Evolutionary conservation across 2,888 invertebrate genomes (phyloP).

Genomic region (Antheraea assamensis): DNA sequence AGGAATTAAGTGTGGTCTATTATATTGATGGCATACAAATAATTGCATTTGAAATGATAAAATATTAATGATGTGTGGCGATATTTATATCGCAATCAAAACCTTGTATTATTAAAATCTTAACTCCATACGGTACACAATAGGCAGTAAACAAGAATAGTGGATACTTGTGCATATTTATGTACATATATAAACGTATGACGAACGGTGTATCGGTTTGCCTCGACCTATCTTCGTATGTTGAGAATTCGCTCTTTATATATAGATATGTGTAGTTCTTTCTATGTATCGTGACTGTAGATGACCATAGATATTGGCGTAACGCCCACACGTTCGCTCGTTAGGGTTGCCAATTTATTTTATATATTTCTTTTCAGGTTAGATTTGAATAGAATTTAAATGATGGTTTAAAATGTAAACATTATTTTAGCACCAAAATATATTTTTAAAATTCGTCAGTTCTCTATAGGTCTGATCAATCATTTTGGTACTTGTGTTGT

Average conservation of each 20-base stretch:
- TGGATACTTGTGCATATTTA: slow-evolving; percentile 15
- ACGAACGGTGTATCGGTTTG: slow-evolving; percentile 46
- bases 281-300: slow-evolving; percentile 31
- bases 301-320: slow-evolving; percentile 19
- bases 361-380: not conserved
- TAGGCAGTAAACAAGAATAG: slow-evolving; percentile 45
- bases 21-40: not conserved
- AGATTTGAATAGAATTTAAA: not conserved
- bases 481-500: not conserved
- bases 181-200: slow-evolving; percentile 12
- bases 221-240: slow-evolving; percentile 53
- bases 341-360: slow-evolving; percentile 1
- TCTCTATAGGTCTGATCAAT: no score
- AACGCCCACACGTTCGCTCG: slow-evolving; percentile 18
- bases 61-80: not conserved
- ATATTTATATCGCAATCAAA: not conserved
- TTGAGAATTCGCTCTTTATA: slow-evolving; percentile 32
- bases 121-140: slow-evolving; percentile 16
- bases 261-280: slow-evolving; percentile 26
- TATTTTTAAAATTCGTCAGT: no score
- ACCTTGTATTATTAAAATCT: not conserved
- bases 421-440: not conserved
- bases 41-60: not conserved
- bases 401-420: not conserved
- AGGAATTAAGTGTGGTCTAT: not conserved